Evolutionary conservation across 2,888 invertebrate species (phyloP), one percentile per base, ranked within the genome.

Genomic region (Mellilla xanthometata): DNA sequence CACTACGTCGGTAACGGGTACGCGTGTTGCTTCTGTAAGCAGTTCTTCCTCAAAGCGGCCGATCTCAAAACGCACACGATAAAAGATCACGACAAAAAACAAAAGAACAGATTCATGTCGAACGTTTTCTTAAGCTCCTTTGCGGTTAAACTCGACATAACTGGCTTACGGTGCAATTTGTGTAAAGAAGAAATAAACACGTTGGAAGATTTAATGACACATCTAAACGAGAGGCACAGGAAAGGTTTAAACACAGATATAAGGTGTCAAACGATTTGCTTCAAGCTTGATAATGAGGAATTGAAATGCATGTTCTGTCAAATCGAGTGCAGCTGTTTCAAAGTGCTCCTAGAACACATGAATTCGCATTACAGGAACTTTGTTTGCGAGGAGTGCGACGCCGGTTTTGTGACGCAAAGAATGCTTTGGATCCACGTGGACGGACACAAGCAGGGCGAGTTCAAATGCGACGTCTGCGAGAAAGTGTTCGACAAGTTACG

Each of bases 401-500:
- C 64, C 0, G 75, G 76, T 0, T 81, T 75, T 9, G 68, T 79
- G 0, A 77, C 67, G 22, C 60, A 62, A 23, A 54, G 65, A 3
- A 67, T 68, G 46, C 40, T 75, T 2, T 63, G 65, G 9, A 58
- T 64, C 0, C 84, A 85, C 36, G 56, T 63, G 10, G 68, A 72
- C 9, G 54, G 69, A 10, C 83, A 84, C 33, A 67, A 65, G 45
- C 69, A 33, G 5, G 84, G 83, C 0, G 56, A 53, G 0, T 76
- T 72, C 29, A 58, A 64, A 11, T 91, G 91, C 38, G 65, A 68
- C 0, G 72, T 63, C 30, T 91, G 91, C 45, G 58, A 75, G 0
- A 90, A 90, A 57, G 65, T 78, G 0, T 91, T 90, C 52, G 73
- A 85, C 10, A 88, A 81, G 0, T 69, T 73, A 22, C 68, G 81